These are phyloP conservation scores for Athalia rosae DNA, from an alignment of 2,888 invertebrate species.

Conservation along the genomic window DNA sequence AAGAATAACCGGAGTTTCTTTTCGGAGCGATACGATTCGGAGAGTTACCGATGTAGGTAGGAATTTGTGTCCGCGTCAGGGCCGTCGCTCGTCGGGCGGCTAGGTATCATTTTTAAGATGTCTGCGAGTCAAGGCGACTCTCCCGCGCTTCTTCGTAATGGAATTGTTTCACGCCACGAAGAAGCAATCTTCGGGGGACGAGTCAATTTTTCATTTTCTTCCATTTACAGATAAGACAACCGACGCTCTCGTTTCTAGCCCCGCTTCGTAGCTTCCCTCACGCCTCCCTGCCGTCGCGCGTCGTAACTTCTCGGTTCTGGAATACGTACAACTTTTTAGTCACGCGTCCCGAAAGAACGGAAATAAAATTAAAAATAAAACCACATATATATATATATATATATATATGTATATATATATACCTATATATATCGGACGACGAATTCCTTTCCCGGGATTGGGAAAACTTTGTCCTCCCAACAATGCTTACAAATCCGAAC, in stretches of 20 bases:
- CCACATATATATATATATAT: no score
- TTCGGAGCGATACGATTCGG: background rate
- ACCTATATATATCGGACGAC: no score
- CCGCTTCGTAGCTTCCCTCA: no score
- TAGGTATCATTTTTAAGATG: constrained; percentile 20
- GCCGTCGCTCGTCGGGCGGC: background rate
- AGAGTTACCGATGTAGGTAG: background rate
- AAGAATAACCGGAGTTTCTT: background rate
- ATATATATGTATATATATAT: no score
- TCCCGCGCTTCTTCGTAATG: background rate
- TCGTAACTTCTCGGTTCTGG: no score
- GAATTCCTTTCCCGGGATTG: no score
- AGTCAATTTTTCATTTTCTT: background rate
- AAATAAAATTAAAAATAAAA: no score
- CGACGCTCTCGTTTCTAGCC: background rate
- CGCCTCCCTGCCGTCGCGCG: no score
- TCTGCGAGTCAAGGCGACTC: constrained; percentile 22
- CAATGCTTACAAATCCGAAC: no score
- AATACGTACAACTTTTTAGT: no score
- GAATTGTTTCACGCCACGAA: constrained; percentile 13
- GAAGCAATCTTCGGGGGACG: background rate
- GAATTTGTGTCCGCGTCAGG: background rate
- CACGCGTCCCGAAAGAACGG: no score
- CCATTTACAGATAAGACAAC: background rate
- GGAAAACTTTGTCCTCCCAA: no score